Evolutionary conservation across 2,113 vertebrate genomes (phyloP).

Genomic region (Montifringilla adamsi): DNA sequence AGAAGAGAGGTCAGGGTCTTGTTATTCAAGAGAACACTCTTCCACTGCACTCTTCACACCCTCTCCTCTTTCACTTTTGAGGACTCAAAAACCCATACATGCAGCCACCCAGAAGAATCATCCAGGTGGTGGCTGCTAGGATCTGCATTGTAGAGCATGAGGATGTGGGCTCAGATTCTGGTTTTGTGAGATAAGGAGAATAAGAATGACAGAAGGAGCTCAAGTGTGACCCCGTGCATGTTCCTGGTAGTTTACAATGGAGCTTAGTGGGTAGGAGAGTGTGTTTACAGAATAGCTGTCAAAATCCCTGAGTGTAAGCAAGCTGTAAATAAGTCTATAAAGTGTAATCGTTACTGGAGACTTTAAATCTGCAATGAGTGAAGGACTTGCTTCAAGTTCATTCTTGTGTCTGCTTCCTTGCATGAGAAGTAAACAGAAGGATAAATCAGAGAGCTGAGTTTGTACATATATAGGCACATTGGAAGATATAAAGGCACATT

Average conservation of each 20-base stretch:
- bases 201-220: conserved; percentile 3
- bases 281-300: conserved; percentile 47
- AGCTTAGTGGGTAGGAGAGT: conserved; percentile 31
- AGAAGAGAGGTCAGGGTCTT: not conserved
- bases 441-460: conserved; percentile 42
- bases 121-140: not conserved
- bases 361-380: conserved; percentile 33
- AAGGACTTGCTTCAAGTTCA: conserved; percentile 28
- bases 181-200: conserved; percentile 23
- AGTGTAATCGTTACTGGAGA: conserved; percentile 5
- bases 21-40: not conserved
- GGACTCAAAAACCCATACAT: not conserved
- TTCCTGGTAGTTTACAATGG: conserved; percentile 30
- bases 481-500: not conserved
- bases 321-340: conserved; percentile 44
- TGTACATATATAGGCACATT: not conserved
- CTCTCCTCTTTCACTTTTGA: not conserved
- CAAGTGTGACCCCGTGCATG: not conserved
- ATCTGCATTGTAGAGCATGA: not conserved
- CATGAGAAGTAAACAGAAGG: conserved; percentile 33
- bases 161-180: conserved; percentile 5
- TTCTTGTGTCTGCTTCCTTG: conserved; percentile 19
- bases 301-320: conserved; percentile 50
- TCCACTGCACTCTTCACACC: not conserved
- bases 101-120: not conserved